Percentiles rank a stretch among this genome's conserved stretches.
Conservation (phyloP, 2,888 invertebrate genomes). For the Mythimna loreyi region DNA sequence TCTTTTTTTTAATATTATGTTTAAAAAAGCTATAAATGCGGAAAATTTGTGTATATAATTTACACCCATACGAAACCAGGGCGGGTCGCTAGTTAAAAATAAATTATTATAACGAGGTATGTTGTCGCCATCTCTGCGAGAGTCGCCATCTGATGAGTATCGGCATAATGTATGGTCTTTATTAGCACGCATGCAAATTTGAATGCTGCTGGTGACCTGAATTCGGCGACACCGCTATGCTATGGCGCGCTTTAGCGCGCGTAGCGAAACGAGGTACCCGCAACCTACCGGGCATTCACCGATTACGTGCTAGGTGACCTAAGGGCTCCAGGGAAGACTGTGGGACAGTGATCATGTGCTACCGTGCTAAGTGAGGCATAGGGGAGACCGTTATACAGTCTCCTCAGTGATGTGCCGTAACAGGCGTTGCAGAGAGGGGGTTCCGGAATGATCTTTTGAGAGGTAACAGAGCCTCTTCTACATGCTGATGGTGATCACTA, state of each 20-base stretch:
- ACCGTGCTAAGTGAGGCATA: no score
- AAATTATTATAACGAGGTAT: constrained; percentile 33
- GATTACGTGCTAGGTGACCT: constrained; percentile 47
- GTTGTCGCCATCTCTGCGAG: constrained; percentile 31
- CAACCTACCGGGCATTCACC: constrained; percentile 7
- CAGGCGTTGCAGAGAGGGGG: no score
- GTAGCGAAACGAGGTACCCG: constrained; percentile 66
- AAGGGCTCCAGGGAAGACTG: background rate
- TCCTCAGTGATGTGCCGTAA: no score
- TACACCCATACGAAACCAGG: no score
- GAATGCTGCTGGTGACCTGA: constrained; percentile 72
- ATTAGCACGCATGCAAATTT: constrained; percentile 76
- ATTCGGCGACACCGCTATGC: constrained; percentile 64
- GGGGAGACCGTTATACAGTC: no score
- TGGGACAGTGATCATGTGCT: no score
- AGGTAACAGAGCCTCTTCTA: no score
- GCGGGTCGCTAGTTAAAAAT: constrained; percentile 13
- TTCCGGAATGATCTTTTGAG: no score
- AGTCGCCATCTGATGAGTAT: constrained; percentile 33
- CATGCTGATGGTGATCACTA: no score
- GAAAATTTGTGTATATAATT: no score
- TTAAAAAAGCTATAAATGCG: background rate
- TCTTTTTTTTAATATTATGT: no score
- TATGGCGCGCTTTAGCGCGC: constrained; percentile 53
- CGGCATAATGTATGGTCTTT: constrained; percentile 33